Conservation (phyloP, 2,888 invertebrate genomes). For the Listrodromus nycthemerus region DNA sequence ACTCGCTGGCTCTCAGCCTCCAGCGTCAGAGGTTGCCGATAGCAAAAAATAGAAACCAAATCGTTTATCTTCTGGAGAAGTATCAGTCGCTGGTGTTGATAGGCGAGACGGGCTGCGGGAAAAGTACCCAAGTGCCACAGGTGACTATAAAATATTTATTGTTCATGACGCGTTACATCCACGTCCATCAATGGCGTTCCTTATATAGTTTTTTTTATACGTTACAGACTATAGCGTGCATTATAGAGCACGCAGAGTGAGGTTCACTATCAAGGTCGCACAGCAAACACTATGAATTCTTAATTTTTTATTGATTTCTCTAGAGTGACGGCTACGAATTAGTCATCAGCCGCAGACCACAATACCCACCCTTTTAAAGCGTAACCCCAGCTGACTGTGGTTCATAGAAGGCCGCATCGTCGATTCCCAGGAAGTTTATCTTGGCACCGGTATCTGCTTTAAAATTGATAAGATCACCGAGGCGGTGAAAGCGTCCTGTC, state of each 20-base stretch:
- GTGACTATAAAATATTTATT: slow-evolving; percentile 85
- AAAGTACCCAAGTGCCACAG: slow-evolving; percentile 98
- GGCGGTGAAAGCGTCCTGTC: neutral
- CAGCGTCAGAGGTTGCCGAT: slow-evolving; percentile 95
- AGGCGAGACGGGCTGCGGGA: slow-evolving; percentile 98
- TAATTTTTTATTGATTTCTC: neutral
- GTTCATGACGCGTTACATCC: neutral
- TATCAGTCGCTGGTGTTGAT: slow-evolving; percentile 95
- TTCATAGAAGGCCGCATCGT: neutral
- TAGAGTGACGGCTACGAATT: neutral
- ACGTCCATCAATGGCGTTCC: neutral
- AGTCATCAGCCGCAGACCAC: neutral
- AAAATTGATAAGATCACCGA: neutral
- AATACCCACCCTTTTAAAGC: too few relatives aligned
- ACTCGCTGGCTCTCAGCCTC: slow-evolving; percentile 92
- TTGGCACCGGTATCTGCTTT: neutral
- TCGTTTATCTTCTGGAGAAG: slow-evolving; percentile 95
- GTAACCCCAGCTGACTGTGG: too few relatives aligned
- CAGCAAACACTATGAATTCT: neutral
- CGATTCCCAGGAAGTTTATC: slow-evolving; percentile 8
- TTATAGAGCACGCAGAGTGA: neutral
- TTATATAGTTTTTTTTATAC: neutral
- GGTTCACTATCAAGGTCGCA: neutral
- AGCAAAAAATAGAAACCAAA: slow-evolving; percentile 93
- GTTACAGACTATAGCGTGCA: neutral